Conservation (phyloP, 2,113 vertebrate species). For the Vimba vimba region DNA sequence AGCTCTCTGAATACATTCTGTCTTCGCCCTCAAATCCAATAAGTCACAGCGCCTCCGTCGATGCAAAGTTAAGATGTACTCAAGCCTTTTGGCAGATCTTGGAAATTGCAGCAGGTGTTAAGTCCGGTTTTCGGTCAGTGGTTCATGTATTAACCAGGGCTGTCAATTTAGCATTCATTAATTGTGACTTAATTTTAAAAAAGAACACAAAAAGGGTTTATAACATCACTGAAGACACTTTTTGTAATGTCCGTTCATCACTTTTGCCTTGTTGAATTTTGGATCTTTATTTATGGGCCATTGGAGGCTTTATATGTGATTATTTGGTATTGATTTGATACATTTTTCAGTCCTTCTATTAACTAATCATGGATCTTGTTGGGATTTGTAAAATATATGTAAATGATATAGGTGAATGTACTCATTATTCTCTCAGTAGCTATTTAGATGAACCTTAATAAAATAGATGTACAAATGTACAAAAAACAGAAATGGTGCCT, state of each 20-base stretch:
- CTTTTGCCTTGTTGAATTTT: not conserved
- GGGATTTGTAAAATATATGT: not conserved
- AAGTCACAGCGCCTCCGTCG: not conserved
- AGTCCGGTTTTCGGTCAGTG: not conserved
- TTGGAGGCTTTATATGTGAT: not conserved
- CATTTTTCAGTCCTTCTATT: not conserved
- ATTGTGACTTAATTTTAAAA: not conserved
- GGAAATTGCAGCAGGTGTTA: slow-evolving; percentile 28
- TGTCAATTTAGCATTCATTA: slow-evolving; percentile 1
- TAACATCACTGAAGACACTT: not conserved
- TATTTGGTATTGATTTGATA: not conserved
- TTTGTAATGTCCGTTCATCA: not conserved
- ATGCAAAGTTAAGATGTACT: slow-evolving; percentile 29
- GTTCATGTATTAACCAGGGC: not conserved
- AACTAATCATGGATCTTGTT: not conserved
- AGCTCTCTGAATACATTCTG: not conserved
- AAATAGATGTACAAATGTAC: no score
- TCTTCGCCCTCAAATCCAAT: slow-evolving; percentile 23
- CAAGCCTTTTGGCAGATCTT: slow-evolving; percentile 18
- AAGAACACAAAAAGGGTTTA: not conserved
- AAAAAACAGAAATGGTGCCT: no score
- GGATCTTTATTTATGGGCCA: not conserved
- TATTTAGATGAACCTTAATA: no score
- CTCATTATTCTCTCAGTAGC: not conserved
- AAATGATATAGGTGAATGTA: not conserved